phyloP scores from a whole-genome alignment of 2,888 invertebrate genomes.

The Plagiodera versicolora region DNA sequence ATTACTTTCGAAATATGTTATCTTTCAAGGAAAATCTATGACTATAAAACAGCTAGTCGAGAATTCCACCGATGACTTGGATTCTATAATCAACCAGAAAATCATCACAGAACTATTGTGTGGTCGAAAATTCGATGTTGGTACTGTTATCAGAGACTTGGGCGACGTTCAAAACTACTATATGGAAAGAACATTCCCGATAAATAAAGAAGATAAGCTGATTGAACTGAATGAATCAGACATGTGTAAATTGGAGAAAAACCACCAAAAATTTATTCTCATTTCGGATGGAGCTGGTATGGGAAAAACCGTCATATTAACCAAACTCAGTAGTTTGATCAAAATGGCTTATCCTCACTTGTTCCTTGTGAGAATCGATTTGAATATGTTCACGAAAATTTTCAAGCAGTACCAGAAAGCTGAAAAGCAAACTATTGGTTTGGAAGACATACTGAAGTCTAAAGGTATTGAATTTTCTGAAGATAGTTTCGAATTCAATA shows the following conservation, averaged over 20 bases:
- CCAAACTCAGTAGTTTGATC: background rate
- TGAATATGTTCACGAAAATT: constrained; percentile 5
- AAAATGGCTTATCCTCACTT: background rate
- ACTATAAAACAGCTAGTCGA: background rate
- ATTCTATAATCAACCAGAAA: background rate
- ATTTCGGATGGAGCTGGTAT: constrained; percentile 14
- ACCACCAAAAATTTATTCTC: background rate
- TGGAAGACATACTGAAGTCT: background rate
- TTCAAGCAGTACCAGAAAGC: background rate
- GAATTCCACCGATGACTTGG: background rate
- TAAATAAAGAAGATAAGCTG: background rate
- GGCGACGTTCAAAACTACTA: background rate
- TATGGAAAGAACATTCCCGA: background rate
- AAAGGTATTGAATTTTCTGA: background rate
- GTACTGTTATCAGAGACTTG: background rate
- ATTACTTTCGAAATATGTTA: constrained; percentile 1
- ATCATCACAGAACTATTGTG: background rate
- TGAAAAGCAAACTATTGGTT: background rate
- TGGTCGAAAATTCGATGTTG: background rate
- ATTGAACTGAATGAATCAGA: background rate
- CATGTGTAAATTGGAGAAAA: background rate
- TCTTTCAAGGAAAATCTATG: constrained; percentile 6
- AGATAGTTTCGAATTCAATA: background rate
- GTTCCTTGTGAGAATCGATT: constrained; percentile 12
- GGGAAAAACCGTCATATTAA: constrained; percentile 14